Base-by-base conservation (phyloP, 2,888 invertebrate genomes). In the Litoditis marina region DNA sequence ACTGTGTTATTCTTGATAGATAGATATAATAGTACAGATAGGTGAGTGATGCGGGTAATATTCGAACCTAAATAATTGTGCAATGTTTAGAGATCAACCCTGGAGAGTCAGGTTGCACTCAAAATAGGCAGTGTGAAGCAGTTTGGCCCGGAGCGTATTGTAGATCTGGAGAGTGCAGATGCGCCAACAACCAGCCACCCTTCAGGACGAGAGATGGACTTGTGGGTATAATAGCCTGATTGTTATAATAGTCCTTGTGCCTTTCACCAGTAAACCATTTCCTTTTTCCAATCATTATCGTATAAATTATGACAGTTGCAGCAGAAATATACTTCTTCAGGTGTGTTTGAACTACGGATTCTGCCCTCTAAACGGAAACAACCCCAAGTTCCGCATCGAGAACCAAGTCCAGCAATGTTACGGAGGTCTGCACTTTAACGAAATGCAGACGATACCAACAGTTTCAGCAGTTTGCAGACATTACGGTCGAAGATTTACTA, bases 81-180 rank as follows among this genome's bases (percentile, higher is more conserved):
- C 8, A 36, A 6, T 44, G 4, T 73, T 52, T 65, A 82, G 82
- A 82, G 65, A 79, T 82, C 63, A 81, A 82, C 56, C 81, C 82
- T 13, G 82, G 80, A 60, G 80, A 82, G 64, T 78, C 80, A 16
- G 82, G 82, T 25, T 82, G 82, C 58, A 79, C 78, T 11, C 79
- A 81, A 58, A 81, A 80, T 53, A 67, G 80, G 50, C 82, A 82
- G 56, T 82, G 82, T 57, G 79, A 79, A 63, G 78, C 80, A 44
- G 81, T 80, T 11, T 80, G 80, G 77, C 80, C 80, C 6, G 80
- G 79, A 42, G 79, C 80, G 6, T 82, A 82, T 60, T 82, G 82
- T 65, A 59, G 80, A 31, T 73, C 73, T 13, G 81, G 81, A 55
- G 80, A 80, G 60, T 81, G 81, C 63, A 73, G 81, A 36, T 81